These are phyloP conservation scores for Polyommatus iphigenia DNA, from an alignment of 2,888 invertebrate species.

Conservation along the genomic window DNA sequence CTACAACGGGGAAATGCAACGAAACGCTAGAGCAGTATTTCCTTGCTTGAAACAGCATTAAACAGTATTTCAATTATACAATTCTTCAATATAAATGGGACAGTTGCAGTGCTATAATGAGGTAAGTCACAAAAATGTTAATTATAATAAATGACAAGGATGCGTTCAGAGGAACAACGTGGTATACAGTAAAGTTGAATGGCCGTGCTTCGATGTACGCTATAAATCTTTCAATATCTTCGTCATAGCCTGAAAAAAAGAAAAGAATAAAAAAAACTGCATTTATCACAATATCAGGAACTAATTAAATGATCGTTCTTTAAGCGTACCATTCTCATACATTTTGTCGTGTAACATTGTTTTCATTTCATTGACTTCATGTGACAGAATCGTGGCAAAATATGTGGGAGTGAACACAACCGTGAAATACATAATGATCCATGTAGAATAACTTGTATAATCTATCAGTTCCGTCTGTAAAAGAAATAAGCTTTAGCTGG, in stretches of 20 bases:
- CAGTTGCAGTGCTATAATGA: conserved; percentile 39
- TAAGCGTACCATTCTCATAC: neutral
- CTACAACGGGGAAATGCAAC: too few relatives aligned
- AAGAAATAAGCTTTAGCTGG: neutral
- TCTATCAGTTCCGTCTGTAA: neutral
- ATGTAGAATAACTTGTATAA: neutral
- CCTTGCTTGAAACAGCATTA: too few relatives aligned
- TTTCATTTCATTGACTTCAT: conserved; percentile 8
- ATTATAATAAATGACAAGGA: conserved; percentile 35
- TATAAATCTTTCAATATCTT: conserved; percentile 34
- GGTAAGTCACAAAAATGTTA: conserved; percentile 38
- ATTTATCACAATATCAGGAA: neutral
- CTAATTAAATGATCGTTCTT: neutral
- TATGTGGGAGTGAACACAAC: neutral
- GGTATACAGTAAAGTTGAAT: conserved; percentile 36
- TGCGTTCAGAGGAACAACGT: conserved; percentile 37
- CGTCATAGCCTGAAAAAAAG: conserved; percentile 28
- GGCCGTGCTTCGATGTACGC: conserved; percentile 37
- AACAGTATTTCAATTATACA: too few relatives aligned
- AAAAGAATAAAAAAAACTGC: neutral
- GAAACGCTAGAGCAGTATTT: too few relatives aligned
- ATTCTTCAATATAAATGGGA: conserved; percentile 35
- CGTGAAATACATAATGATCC: neutral
- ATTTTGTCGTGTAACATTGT: neutral
- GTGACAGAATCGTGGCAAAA: neutral